phyloP scores from a whole-genome alignment of 2,888 invertebrate genomes.

The Leucophora obtusa region DNA sequence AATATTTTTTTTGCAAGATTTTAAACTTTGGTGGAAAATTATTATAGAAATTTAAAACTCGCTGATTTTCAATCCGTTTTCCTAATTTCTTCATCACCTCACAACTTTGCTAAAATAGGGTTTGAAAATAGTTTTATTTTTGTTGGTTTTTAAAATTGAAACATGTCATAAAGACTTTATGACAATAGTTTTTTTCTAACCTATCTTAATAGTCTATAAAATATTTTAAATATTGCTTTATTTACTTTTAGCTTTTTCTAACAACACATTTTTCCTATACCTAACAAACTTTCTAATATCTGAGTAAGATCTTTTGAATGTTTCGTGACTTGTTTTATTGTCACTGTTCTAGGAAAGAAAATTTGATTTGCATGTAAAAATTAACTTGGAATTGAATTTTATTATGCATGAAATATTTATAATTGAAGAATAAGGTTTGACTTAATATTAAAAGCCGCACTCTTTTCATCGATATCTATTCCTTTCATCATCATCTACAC shows the following conservation, averaged over 20 bases:
- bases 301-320: neutral
- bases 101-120: too few relatives aligned
- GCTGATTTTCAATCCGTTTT: too few relatives aligned
- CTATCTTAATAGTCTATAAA: too few relatives aligned
- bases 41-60: too few relatives aligned
- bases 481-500: neutral
- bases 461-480: neutral
- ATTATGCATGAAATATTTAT: constrained; percentile 73
- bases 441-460: neutral
- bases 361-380: constrained; percentile 74
- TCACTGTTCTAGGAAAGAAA: constrained; percentile 12
- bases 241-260: neutral
- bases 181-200: too few relatives aligned
- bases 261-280: neutral
- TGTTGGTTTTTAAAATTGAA: too few relatives aligned
- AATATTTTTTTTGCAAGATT: too few relatives aligned
- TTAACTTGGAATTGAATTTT: constrained; percentile 74
- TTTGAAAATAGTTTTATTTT: too few relatives aligned
- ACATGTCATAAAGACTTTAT: too few relatives aligned
- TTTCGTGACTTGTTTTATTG: neutral
- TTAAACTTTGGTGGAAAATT: too few relatives aligned
- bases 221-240: neutral
- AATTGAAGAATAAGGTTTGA: constrained; percentile 38
- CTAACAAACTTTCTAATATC: neutral
- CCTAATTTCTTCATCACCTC: too few relatives aligned